phyloP scores from a whole-genome alignment of 2,113 vertebrate genomes.

The Epinephelus moara region DNA sequence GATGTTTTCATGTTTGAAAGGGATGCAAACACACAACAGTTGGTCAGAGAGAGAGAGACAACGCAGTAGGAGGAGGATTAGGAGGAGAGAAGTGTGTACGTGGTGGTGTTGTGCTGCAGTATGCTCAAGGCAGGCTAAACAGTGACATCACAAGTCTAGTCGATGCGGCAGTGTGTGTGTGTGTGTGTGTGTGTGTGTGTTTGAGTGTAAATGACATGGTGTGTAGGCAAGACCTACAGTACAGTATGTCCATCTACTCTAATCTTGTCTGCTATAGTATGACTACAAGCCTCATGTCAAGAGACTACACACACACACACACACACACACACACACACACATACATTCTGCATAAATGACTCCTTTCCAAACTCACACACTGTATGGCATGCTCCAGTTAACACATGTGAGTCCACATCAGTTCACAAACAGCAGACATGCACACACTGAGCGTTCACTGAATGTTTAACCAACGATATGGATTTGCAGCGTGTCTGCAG shows the following conservation, averaged over 20 bases:
- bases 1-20: no score
- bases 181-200: no score
- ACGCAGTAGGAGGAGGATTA: no score
- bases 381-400: constrained; percentile 26
- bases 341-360: constrained; percentile 5
- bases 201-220: no score
- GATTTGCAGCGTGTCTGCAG: background rate
- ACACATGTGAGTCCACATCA: constrained; percentile 11
- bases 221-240: background rate
- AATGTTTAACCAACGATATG: constrained; percentile 8
- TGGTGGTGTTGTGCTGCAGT: no score
- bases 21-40: no score
- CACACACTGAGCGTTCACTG: constrained; percentile 4
- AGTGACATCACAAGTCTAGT: no score
- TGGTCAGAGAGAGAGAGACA: no score
- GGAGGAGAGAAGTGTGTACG: no score
- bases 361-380: background rate
- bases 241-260: constrained; percentile 1
- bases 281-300: background rate
- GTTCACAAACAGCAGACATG: background rate
- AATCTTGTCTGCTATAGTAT: background rate
- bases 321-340: background rate
- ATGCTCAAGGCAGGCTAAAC: no score
- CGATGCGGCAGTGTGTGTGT: no score
- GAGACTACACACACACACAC: background rate